Evolutionary conservation across 35 echinoderm and acorn worm genomes (phyloP), one percentile per base, ranked within the genome.

Genomic region (Stichopus chloronotus): DNA sequence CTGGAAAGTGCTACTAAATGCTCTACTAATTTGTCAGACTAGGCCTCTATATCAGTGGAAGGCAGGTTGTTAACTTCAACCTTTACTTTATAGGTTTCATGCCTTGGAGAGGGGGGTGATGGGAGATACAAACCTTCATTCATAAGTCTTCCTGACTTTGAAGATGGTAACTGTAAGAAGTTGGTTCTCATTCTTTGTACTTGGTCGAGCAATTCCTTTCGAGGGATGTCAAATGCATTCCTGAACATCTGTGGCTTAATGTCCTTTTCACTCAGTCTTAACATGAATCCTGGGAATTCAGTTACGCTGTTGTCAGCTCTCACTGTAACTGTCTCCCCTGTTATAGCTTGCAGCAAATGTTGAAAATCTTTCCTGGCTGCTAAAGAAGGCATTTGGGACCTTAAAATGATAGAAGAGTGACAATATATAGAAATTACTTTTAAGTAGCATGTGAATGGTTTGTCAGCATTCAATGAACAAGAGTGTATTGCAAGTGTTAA

Each of bases 181-280:
- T 99, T 99, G 19, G 94, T 94, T 22, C 95, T 86, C 97, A 99
- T 99, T 25, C 97, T 76, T 4, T 95, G 80, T 17, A 99, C 82
- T 86, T 99, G 97, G 58, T 99, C 97, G 22, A 99, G 76, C 17
- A 99, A 55, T 84, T 96, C 95, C 65, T 82, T 92, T 2, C 97
- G 93, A 5, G 97, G 97, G 91, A 99, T 96, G 92, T 99, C 97
- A 83, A 96, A 99, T 53, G 97, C 88, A 87, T 99, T 99, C 54
- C 94, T 94, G 78, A 95, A 99, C 24, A 90, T 96, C 92, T 95
- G 97, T 16, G 95, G 97, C 6, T 87, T 77, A 7, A 99, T 92
- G 60, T 93, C 92, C 25, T 92, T 94, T 63, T 96, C 92, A 9
- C 81, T 93, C 14, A 95, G 84, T n/a, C 92, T 79, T 9, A 99